These are phyloP conservation scores for Ameiurus melas DNA, from an alignment of 2,113 vertebrate species.

Conservation along the genomic window DNA sequence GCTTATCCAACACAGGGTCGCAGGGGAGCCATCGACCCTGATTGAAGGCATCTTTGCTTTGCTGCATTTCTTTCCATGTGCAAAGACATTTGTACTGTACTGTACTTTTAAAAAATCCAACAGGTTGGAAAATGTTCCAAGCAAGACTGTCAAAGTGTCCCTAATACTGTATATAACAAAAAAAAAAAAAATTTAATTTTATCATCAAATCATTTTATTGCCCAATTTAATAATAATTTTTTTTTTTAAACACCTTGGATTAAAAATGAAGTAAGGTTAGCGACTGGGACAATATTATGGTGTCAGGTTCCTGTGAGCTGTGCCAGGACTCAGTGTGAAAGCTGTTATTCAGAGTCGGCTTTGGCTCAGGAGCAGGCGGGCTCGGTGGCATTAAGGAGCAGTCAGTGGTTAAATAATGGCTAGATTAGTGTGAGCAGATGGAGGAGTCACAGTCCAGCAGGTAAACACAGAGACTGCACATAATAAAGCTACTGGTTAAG, in stretches of 20 bases:
- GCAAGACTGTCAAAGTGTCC: not conserved
- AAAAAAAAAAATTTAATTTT: no score
- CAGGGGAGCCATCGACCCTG: no score
- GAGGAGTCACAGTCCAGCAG: conserved; percentile 90
- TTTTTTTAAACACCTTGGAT: not conserved
- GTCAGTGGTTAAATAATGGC: conserved; percentile 80
- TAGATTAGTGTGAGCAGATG: conserved; percentile 92
- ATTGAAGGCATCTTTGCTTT: not conserved
- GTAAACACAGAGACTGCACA: conserved; percentile 80
- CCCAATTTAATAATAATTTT: not conserved
- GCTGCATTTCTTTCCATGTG: no score
- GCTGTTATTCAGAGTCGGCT: not conserved
- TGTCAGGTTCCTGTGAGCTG: not conserved
- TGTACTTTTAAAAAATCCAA: not conserved
- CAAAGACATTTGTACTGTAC: not conserved
- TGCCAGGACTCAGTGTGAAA: not conserved
- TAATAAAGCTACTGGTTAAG: conserved; percentile 85
- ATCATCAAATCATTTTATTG: not conserved
- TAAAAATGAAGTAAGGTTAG: not conserved
- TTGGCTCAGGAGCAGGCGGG: conserved; percentile 26
- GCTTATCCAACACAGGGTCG: no score
- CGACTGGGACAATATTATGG: not conserved
- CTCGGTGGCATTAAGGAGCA: conserved; percentile 72
- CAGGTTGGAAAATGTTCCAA: not conserved
- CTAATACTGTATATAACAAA: not conserved